Conservation (phyloP, 2,797 vertebrate genomes). For the Cephalopachus bancanus region DNA sequence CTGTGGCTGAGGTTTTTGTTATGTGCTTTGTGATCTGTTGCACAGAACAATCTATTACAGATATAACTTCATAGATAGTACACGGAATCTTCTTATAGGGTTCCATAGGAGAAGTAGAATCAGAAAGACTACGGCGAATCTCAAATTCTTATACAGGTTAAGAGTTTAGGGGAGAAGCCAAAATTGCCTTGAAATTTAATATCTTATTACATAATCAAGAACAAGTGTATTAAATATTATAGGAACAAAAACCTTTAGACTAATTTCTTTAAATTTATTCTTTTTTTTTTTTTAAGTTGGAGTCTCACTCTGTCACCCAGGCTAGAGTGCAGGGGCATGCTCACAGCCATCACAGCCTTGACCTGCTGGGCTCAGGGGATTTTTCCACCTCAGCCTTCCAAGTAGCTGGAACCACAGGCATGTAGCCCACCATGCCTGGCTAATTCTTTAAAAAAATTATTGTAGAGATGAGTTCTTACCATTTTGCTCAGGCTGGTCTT, state of each 20-base stretch:
- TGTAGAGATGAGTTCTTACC: too few relatives aligned
- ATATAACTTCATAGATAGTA: background rate
- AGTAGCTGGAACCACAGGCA: too few relatives aligned
- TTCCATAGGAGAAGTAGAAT: background rate
- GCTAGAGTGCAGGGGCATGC: too few relatives aligned
- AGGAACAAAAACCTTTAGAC: background rate
- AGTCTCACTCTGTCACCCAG: too few relatives aligned
- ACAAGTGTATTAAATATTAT: background rate
- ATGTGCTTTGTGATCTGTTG: background rate
- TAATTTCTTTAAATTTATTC: conserved; percentile 31
- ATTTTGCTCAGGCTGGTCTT: too few relatives aligned
- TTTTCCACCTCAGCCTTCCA: too few relatives aligned
- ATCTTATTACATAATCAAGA: conserved; percentile 16
- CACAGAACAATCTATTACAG: background rate
- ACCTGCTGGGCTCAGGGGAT: too few relatives aligned
- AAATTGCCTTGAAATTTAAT: conserved; percentile 13
- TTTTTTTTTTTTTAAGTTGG: background rate
- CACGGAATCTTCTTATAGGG: background rate
- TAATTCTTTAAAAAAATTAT: too few relatives aligned
- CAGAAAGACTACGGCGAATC: background rate
- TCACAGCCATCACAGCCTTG: too few relatives aligned
- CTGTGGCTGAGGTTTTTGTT: background rate
- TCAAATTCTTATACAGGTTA: background rate
- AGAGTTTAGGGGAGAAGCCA: background rate
- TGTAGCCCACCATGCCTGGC: too few relatives aligned